Evolutionary conservation across 2,797 vertebrate genomes (phyloP), one percentile per base, ranked within the genome.

Genomic region (Austrolebias charrua): DNA sequence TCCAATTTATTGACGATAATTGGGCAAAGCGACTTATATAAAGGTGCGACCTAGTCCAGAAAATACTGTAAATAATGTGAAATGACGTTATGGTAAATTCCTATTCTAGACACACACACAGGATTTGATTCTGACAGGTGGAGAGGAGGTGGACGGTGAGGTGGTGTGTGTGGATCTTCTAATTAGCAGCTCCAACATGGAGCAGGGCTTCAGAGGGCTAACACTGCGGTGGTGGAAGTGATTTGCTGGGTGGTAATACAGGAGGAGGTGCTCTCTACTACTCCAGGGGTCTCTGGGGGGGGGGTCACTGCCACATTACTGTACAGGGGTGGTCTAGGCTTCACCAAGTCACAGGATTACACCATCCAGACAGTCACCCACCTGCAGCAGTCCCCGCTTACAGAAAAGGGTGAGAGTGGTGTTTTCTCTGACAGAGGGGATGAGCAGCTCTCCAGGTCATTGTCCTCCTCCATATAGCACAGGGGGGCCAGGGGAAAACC

Each of bases 301-400:
- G 24, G 79, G 58, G 65, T 80, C 54, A 81, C 73, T 71, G 80
- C 71, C 73, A 80, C 18, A 15, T 49, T 38, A 78, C 5, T 20
- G 61, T 60, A 79, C 56, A 71, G 69, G 76, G 70, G 59, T 60
- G n/a, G 28, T 67, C 75, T 82, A 73, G 70, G 73, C 64, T 82
- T 84, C 82, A 85, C 44, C 66, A 78, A 60, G 40, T 74, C 68
- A 85, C 76, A 76, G 69, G 79, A 66, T 67, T 70, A 74, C 29
- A 77, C 67, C 69, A 80, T 76, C 83, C 70, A 83, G 76, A 86
- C 65, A 79, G 81, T 77, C 89, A 98, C 96, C 94, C 95, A 99
- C 98, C 98, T 99, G 98, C 98, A 99, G 80, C 92, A 93, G 83
- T 98, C 96, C 85, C 93, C 96, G 1, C 94, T 95, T 15, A 94